These are phyloP conservation scores for Scophthalmus maximus DNA, from an alignment of 2,113 vertebrate species.

Conservation along the genomic window DNA sequence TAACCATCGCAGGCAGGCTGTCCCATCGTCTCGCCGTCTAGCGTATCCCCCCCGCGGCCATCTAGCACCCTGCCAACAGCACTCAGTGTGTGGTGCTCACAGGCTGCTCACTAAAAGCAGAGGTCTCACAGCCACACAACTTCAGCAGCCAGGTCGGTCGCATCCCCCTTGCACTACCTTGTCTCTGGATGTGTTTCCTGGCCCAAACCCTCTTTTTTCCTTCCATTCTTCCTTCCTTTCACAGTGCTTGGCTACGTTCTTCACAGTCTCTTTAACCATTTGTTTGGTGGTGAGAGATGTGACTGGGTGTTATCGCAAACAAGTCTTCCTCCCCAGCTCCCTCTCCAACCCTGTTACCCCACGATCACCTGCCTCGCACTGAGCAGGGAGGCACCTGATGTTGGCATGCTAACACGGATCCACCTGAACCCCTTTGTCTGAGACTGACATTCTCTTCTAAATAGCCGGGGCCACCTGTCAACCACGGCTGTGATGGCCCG, in stretches of 20 bases:
- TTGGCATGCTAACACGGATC: slow-evolving; percentile 53
- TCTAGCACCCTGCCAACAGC: slow-evolving; percentile 70
- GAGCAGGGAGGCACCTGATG: slow-evolving; percentile 31
- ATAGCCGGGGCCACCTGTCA: slow-evolving; percentile 42
- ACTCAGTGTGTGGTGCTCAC: slow-evolving; percentile 40
- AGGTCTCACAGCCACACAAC: slow-evolving; percentile 57
- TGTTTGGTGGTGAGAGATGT: slow-evolving; percentile 34
- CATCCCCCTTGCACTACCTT: slow-evolving; percentile 24
- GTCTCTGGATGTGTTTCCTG: slow-evolving; percentile 40
- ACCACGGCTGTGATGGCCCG: slow-evolving; percentile 28
- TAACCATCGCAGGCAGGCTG: slow-evolving; percentile 41
- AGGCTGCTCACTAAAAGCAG: slow-evolving; percentile 65
- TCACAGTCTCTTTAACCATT: slow-evolving; percentile 40
- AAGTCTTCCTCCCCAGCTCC: slow-evolving; percentile 7
- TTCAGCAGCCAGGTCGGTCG: slow-evolving; percentile 38
- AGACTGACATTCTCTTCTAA: slow-evolving; percentile 46
- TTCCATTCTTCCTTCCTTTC: slow-evolving; percentile 18
- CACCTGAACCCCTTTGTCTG: slow-evolving; percentile 41
- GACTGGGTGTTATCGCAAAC: slow-evolving; percentile 7
- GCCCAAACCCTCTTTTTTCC: slow-evolving; percentile 31
- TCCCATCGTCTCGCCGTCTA: slow-evolving; percentile 42
- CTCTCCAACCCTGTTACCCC: slow-evolving; percentile 31
- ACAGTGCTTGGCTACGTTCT: slow-evolving; percentile 44
- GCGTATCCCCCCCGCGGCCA: slow-evolving; percentile 27
- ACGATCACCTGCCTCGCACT: slow-evolving; percentile 45